Base-by-base conservation (phyloP, 2,797 vertebrate species). In the Cyprinodon diabolis region DNA sequence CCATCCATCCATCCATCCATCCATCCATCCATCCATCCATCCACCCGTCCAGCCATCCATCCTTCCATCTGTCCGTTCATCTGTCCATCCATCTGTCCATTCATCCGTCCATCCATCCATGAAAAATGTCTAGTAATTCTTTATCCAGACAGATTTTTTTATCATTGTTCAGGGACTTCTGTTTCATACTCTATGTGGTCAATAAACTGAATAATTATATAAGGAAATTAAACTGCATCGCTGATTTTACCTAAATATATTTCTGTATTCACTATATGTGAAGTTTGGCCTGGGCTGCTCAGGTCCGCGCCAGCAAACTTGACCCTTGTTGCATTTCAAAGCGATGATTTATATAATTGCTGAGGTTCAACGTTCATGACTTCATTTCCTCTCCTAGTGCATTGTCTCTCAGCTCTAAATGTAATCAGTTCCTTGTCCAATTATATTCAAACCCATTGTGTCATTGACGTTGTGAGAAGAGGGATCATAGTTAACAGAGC, bases 351-450 rank as follows among this genome's bases (percentile, higher is more conserved):
- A 92, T 90, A 74, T 86, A 91, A 91, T 84, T 87, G 87, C 80
- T 71, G 47, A 60, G 87, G 75, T 85, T 91, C 88, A 93, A 91
- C 87, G 89, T 90, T 93, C 86, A 90, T 94, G 93, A 94, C 89
- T 94, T 94, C 87, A 94, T 93, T 93, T 95, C 92, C 93, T 90
- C 83, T 86, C 79, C 83, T 83, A 87, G 84, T 89, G 81, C 75
- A 40, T 86, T 85, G 87, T 93, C 86, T 77, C 88, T 93, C 90
- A 90, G 90, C 92, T 93, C 94, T 89, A 79, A 92, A 94, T 93
- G 91, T 81, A 91, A 94, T 93, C 93, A 93, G 81, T 82, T 84
- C 82, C 85, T 87, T 78, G 85, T 90, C 74, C 90, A 92, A 91
- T 93, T 93, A 86, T 79, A 72, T 85, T 82, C 75, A 84, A 87